Conservation (phyloP, 1,140 invertebrate genomes). For the Brachionus koreanus region DNA sequence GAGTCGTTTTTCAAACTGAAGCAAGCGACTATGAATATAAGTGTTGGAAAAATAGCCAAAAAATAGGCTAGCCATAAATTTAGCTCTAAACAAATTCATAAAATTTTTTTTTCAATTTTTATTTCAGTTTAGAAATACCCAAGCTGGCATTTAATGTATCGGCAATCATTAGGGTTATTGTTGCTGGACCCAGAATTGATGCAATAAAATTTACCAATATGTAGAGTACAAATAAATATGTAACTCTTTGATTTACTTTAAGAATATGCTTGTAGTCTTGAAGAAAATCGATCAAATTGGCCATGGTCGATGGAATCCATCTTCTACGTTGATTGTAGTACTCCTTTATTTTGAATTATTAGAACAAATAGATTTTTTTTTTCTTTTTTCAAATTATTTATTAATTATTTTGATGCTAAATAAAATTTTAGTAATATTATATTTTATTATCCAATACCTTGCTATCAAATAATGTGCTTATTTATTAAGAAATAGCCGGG, state of each 20-base stretch:
- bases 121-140: constrained; percentile 47
- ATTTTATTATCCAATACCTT: no score
- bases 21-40: constrained; percentile 60
- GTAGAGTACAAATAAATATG: constrained; percentile 62
- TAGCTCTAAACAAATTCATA: constrained; percentile 47
- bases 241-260: constrained; percentile 64
- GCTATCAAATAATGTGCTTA: no score
- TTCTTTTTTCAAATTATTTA: neutral
- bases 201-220: constrained; percentile 59
- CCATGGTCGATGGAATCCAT: constrained; percentile 67
- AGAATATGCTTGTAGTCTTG: constrained; percentile 62
- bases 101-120: neutral
- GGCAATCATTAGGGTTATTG: constrained; percentile 66
- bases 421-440: no score
- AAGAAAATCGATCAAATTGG: constrained; percentile 65
- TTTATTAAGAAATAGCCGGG: no score
- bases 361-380: neutral
- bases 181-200: constrained; percentile 65
- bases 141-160: constrained; percentile 64
- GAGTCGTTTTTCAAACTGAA: constrained; percentile 57
- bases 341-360: constrained; percentile 47
- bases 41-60: constrained; percentile 59
- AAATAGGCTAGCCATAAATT: constrained; percentile 58
- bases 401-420: no score
- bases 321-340: constrained; percentile 63